Base-by-base conservation (phyloP, 1,140 invertebrate genomes). In the Diuraphis noxia region DNA sequence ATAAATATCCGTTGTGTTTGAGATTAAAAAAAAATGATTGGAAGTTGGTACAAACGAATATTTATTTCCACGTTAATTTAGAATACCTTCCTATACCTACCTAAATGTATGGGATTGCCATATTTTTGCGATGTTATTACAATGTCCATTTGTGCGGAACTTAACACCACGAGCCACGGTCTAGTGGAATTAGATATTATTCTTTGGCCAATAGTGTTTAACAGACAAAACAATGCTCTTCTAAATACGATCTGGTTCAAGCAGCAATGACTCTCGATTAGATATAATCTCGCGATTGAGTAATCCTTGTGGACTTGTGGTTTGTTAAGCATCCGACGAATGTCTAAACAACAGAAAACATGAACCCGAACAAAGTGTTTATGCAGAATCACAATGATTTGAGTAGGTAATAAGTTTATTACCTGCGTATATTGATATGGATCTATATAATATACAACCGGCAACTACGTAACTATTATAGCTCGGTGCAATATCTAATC, bases 221-320 rank as follows among this genome's bases (percentile, higher is more conserved):
- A 25, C 19, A 52, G 84, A 52, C 49, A 49, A 86, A 49, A 86
- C 43, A 86, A 86, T 86, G 84, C 43, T 52, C 46, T 49, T 86
- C n/a, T 49, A 52, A 52, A 36, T 36, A 86, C 84, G 46, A 86
- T 36, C 19, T 36, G 43, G 43, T 86, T 86, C 43, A 84, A n/a
- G 82, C 41, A 84, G 82, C 82, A 84, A 34, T 84, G 82, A 52
- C 84, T 86, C n/a, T 46, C 84, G 43, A 86, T 86, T 49, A 86
- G 84, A 86, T 86, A 36, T 30, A 49, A 86, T 86, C 84, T 86
- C 43, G 82, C 82, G 46, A 86, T 86, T 86, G 84, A 86, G 84
- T 52, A 86, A 86, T 40, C n/a, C 46, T 86, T 52, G 34, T 86
- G 84, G 84, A 49, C 43, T 86, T 86, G 84, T 38, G 84, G 84